Evolutionary conservation across 2,888 invertebrate species (phyloP).

Genomic region (Eumacrocentrus americanus): DNA sequence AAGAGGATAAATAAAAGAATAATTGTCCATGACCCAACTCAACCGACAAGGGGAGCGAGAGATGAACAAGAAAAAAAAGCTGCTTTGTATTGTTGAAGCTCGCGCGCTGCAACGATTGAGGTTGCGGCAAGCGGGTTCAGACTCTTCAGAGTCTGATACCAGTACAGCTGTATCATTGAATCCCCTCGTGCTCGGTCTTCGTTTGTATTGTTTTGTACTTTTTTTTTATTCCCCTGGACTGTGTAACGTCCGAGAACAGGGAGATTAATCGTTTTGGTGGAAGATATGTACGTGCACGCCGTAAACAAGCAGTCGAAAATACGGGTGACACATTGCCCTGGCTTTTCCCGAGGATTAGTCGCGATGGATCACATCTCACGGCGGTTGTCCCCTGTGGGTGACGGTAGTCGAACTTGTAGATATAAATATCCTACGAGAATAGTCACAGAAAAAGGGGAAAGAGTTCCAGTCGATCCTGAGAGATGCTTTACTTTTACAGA

Average conservation of each 20-base stretch:
- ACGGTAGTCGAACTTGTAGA: background rate
- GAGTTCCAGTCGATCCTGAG: background rate
- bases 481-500: background rate
- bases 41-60: background rate
- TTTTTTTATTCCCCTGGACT: constrained; percentile 13
- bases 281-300: constrained; percentile 18
- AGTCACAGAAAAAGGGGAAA: background rate
- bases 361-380: no score
- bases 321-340: background rate
- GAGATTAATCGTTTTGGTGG: constrained; percentile 25
- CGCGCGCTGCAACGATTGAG: background rate
- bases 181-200: constrained; percentile 16
- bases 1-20: constrained; percentile 17
- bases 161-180: background rate
- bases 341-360: background rate
- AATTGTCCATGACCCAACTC: constrained; percentile 23
- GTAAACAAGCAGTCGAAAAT: constrained; percentile 22
- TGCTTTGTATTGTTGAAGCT: background rate
- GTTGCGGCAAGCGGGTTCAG: background rate
- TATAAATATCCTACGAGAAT: background rate
- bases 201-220: constrained; percentile 8
- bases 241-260: constrained; percentile 11
- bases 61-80: background rate
- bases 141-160: background rate
- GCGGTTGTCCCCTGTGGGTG: no score